Evolutionary conservation across 2,113 vertebrate genomes (phyloP).

Genomic region (Carlito syrichta): DNA sequence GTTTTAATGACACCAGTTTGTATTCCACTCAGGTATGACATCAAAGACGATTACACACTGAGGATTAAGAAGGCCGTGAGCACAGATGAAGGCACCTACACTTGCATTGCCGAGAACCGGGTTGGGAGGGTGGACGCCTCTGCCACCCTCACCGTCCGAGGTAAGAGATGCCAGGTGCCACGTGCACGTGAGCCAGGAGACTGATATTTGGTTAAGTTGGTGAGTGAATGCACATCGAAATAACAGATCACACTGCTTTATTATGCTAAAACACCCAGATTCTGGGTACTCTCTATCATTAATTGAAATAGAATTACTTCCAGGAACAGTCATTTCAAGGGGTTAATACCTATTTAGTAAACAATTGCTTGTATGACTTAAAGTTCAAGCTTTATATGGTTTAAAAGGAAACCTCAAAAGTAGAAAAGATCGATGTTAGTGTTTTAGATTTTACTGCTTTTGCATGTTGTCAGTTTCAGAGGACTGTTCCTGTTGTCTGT

Average conservation of each 20-base stretch:
- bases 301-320: background rate
- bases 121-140: constrained; percentile 96
- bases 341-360: background rate
- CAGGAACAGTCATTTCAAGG: background rate
- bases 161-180: constrained; percentile 77
- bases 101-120: constrained; percentile 95
- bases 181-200: background rate
- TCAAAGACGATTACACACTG: constrained; percentile 96
- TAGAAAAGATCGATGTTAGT: background rate
- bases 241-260: background rate
- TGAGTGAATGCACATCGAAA: background rate
- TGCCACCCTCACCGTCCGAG: constrained; percentile 95
- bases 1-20: constrained; percentile 19
- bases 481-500: background rate
- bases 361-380: background rate
- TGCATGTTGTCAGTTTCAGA: background rate
- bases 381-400: background rate
- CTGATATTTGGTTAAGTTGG: background rate
- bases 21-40: constrained; percentile 90
- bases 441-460: background rate
- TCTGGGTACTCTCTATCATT: background rate
- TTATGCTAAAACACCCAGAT: background rate
- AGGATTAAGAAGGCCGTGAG: constrained; percentile 92
- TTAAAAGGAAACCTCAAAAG: background rate
- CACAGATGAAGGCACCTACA: constrained; percentile 92